These are phyloP conservation scores for Archivesica marissinica DNA, from an alignment of 1,140 invertebrate species.

Conservation along the genomic window DNA sequence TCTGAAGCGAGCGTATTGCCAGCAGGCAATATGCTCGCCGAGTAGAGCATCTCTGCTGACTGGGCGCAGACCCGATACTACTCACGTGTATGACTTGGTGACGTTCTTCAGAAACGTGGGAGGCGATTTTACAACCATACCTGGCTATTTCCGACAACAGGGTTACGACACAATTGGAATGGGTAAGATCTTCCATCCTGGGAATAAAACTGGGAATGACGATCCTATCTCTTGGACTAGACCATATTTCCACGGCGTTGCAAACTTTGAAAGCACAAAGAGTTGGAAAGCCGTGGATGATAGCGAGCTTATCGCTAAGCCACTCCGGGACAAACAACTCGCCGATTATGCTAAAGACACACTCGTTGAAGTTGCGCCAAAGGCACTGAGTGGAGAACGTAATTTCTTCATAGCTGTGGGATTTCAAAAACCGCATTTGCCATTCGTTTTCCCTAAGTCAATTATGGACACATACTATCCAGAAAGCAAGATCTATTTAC, in stretches of 20 bases:
- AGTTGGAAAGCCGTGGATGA: conserved; percentile 30
- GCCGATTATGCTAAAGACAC: conserved; percentile 86
- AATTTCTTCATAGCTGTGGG: conserved; percentile 94
- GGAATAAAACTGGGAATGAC: neutral
- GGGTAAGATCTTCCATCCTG: conserved; percentile 52
- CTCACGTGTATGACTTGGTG: conserved; percentile 50
- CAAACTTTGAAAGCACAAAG: neutral
- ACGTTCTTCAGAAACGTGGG: conserved; percentile 14
- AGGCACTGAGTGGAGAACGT: conserved; percentile 76
- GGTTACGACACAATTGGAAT: conserved; percentile 41
- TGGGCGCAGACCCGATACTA: conserved; percentile 63
- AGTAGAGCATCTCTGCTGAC: conserved; percentile 63
- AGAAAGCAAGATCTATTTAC: conserved; percentile 23
- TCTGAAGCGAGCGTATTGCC: conserved; percentile 63
- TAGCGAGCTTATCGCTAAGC: neutral
- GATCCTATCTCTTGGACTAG: conserved; percentile 45
- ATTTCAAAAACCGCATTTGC: conserved; percentile 95
- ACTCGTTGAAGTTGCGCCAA: conserved; percentile 32
- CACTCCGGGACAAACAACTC: conserved; percentile 89
- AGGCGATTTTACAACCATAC: conserved; percentile 83
- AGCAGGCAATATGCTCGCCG: conserved; percentile 37
- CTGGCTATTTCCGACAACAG: conserved; percentile 25
- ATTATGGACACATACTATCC: conserved; percentile 85
- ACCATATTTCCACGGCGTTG: conserved; percentile 53
- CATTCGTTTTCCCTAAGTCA: conserved; percentile 94